These are phyloP conservation scores for Dastarcus helophoroides DNA, from an alignment of 2,888 invertebrate species.

Conservation along the genomic window DNA sequence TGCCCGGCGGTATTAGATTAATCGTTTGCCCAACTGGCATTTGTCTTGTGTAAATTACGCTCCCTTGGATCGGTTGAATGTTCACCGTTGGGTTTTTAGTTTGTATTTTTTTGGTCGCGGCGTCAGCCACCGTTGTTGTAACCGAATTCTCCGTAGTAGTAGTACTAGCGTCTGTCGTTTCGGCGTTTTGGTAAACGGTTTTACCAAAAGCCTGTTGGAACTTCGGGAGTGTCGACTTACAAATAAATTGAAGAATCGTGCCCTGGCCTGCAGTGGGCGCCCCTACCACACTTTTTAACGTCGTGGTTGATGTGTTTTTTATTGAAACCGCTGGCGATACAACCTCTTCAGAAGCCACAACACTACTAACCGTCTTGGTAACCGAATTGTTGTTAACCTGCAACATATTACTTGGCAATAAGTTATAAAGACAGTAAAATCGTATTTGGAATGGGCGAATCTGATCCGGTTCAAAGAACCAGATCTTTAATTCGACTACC, in stretches of 20 bases:
- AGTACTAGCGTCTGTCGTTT: constrained; percentile 17
- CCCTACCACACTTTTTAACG: constrained; percentile 17
- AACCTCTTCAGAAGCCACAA: too few relatives aligned
- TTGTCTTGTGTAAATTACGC: constrained; percentile 62
- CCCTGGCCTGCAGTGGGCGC: constrained; percentile 25
- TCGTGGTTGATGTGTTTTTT: constrained; percentile 17
- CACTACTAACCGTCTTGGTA: too few relatives aligned
- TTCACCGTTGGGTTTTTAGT: constrained; percentile 44
- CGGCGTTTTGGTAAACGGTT: constrained; percentile 45
- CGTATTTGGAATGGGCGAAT: constrained; percentile 14
- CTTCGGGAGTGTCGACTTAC: constrained; percentile 56
- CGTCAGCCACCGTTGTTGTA: constrained; percentile 13
- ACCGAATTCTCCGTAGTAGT: constrained; percentile 15
- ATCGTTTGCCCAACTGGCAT: constrained; percentile 54
- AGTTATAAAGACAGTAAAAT: constrained; percentile 18
- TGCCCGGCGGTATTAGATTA: constrained; percentile 41
- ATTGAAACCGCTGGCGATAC: too few relatives aligned
- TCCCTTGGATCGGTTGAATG: constrained; percentile 52
- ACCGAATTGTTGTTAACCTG: too few relatives aligned
- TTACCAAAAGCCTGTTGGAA: constrained; percentile 72
- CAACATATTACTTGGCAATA: too few relatives aligned
- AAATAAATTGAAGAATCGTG: constrained; percentile 47
- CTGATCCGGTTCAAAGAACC: constrained; percentile 5
- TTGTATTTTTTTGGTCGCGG: constrained; percentile 29
- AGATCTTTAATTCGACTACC: background rate